phyloP scores from a whole-genome alignment of 2,113 vertebrate species.

The Eulemur macaco region DNA sequence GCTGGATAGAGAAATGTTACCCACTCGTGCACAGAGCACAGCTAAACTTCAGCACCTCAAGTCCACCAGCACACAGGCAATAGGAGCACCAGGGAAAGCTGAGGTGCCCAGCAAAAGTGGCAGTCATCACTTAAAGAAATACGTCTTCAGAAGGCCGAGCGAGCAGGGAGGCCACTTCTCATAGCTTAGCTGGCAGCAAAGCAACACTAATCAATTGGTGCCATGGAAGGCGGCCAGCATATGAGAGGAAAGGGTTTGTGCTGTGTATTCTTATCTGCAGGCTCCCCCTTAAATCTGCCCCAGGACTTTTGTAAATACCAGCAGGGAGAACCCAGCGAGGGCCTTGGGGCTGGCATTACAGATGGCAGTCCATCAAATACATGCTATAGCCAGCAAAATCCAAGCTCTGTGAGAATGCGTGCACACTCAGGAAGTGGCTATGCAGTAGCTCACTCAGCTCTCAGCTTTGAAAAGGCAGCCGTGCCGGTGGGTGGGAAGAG shows the following conservation, averaged over 20 bases:
- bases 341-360: background rate
- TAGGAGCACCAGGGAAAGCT: background rate
- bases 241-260: background rate
- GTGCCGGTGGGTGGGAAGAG: accelerated
- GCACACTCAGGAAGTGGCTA: background rate
- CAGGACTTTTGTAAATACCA: background rate
- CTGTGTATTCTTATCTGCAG: background rate
- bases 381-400: background rate
- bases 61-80: background rate
- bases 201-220: too few species aligned
- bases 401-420: background rate
- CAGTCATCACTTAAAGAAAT: background rate
- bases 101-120: background rate
- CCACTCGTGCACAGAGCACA: background rate
- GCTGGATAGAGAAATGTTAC: background rate
- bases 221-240: background rate
- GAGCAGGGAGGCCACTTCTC: background rate
- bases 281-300: background rate
- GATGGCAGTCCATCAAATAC: background rate
- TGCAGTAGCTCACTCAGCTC: too few species aligned
- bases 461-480: background rate
- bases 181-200: background rate
- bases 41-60: background rate
- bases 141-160: background rate
- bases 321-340: background rate